phyloP scores from a whole-genome alignment of 37 sponge, comb jelly and placozoan genomes.

The Ianthella basta region DNA sequence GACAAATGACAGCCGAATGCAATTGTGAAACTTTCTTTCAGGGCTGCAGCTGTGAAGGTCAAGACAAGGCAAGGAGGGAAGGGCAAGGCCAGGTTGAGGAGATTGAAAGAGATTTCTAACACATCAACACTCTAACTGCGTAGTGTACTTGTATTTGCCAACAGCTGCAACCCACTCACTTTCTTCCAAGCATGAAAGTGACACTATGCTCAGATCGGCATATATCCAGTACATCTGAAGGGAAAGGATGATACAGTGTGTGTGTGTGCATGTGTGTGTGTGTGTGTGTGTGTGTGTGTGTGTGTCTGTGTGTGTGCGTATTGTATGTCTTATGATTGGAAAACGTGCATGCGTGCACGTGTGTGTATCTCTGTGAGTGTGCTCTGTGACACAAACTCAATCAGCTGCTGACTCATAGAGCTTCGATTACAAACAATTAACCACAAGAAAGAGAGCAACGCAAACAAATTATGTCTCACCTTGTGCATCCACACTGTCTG shows the following conservation, averaged over 20 bases:
- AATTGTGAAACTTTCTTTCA: constrained; percentile 38
- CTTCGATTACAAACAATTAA: no score
- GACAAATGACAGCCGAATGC: constrained; percentile 50
- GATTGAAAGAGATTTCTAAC: no score
- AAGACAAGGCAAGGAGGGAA: no score
- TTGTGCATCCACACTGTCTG: not conserved
- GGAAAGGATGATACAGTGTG: not conserved
- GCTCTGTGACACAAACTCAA: no score
- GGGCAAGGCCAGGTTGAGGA: no score
- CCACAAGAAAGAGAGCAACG: no score
- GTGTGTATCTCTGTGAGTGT: constrained; percentile 7
- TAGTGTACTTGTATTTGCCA: no score
- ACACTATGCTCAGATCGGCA: not conserved
- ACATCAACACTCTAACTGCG: no score
- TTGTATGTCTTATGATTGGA: not conserved
- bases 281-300: constrained; percentile 24
- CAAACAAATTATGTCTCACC: not conserved
- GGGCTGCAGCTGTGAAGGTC: constrained; percentile 30
- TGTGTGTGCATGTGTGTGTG: not conserved
- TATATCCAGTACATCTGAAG: not conserved
- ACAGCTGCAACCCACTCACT: not conserved
- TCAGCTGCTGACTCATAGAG: no score
- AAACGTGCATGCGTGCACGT: not conserved
- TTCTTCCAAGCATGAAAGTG: not conserved
- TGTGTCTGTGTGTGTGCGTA: constrained; percentile 31